Conservation (phyloP, 2,113 vertebrate genomes). For the Hippocampus barbouri region DNA sequence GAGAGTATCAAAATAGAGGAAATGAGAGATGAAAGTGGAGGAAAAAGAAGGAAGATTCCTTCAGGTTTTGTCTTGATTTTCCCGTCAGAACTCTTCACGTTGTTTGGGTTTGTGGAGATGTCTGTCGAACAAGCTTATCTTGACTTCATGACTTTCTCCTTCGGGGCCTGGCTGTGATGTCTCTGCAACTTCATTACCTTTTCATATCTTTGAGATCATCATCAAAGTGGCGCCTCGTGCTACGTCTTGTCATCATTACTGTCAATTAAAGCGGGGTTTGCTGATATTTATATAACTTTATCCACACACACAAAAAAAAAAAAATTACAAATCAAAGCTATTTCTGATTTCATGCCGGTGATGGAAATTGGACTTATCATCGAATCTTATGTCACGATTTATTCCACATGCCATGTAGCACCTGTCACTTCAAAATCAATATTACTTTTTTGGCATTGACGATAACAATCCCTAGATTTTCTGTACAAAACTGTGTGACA, state of each 20-base stretch:
- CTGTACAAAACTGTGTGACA: background rate
- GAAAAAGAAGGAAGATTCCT: background rate
- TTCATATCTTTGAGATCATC: background rate
- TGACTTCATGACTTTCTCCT: constrained; percentile 9
- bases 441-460: background rate
- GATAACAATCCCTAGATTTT: background rate
- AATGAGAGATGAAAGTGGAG: background rate
- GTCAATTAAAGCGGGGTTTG: background rate
- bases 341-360: background rate
- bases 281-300: background rate
- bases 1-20: background rate
- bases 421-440: background rate
- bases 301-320: background rate
- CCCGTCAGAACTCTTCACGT: background rate
- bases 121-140: constrained; percentile 13
- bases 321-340: no score
- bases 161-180: background rate
- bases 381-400: background rate
- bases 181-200: background rate
- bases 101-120: background rate
- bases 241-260: background rate
- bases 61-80: background rate
- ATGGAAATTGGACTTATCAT: background rate
- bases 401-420: background rate
- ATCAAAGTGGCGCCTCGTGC: background rate